A percentile compares a stretch with the other conserved stretches of the same genome.
Evolutionary conservation across 2,113 vertebrate species (phyloP).

Genomic region (Polyodon spathula): DNA sequence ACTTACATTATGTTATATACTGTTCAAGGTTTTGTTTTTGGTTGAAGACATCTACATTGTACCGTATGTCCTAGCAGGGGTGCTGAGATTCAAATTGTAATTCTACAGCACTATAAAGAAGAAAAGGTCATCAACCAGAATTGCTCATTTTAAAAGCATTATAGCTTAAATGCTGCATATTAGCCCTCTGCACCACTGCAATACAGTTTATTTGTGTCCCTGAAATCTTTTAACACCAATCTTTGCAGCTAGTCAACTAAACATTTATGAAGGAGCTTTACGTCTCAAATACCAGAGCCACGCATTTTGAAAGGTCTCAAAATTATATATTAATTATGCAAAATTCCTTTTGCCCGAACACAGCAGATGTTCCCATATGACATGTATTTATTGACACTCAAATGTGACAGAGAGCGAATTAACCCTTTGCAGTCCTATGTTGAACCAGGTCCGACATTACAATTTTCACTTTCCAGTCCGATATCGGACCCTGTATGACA

Average conservation of each 20-base stretch:
- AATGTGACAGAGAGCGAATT: slow-evolving; percentile 34
- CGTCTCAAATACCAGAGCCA: not conserved
- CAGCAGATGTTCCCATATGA: slow-evolving; percentile 34
- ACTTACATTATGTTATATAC: too few relatives aligned
- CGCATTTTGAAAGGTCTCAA: not conserved
- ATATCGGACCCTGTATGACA: too few relatives aligned
- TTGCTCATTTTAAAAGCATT: not conserved
- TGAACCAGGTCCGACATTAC: too few relatives aligned
- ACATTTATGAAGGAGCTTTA: not conserved
- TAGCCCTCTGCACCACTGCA: not conserved
- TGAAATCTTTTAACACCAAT: not conserved
- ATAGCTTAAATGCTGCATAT: not conserved
- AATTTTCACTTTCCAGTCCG: too few relatives aligned
- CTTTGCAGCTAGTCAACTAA: not conserved
- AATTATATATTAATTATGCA: not conserved
- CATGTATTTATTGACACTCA: slow-evolving; percentile 43
- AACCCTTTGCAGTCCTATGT: too few relatives aligned
- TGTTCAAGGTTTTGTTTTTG: too few relatives aligned
- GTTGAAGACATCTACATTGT: too few relatives aligned
- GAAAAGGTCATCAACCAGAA: not conserved
- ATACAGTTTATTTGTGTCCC: not conserved
- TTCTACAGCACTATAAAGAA: too few relatives aligned
- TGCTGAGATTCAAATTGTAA: too few relatives aligned
- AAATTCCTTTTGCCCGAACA: not conserved
- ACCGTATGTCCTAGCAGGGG: too few relatives aligned